Conservation (phyloP, 2,888 invertebrate species). For the Drosophila paranaensis region DNA sequence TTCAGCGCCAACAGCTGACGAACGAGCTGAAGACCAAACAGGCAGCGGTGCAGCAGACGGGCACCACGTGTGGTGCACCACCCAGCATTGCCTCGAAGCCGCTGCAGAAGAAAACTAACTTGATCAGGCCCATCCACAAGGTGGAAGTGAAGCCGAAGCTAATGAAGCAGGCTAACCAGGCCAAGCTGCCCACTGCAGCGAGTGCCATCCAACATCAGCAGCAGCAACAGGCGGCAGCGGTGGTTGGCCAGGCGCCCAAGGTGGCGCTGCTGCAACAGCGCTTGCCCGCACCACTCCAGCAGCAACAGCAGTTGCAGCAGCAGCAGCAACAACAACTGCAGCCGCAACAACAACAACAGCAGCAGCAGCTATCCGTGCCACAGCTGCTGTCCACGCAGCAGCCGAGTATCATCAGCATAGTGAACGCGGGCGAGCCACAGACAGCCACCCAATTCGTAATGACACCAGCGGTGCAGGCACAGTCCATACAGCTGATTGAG, state of each 20-base stretch:
- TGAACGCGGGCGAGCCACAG: conserved; percentile 38
- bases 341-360: conserved; percentile 9
- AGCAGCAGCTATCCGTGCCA: conserved; percentile 28
- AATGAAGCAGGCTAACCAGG: conserved; percentile 59
- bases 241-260: conserved; percentile 45
- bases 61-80: conserved; percentile 66
- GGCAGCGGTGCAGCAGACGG: conserved; percentile 39
- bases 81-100: conserved; percentile 72
- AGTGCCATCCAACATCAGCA: conserved; percentile 30
- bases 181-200: conserved; percentile 41
- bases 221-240: conserved; percentile 33
- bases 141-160: conserved; percentile 81
- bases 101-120: conserved; percentile 75
- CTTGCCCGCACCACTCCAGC: conserved; percentile 33
- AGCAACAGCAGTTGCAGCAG: conserved; percentile 28
- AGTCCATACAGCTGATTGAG: conserved; percentile 45
- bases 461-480: conserved; percentile 39
- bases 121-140: conserved; percentile 81
- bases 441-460: conserved; percentile 48
- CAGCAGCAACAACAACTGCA: conserved; percentile 31
- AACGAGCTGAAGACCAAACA: conserved; percentile 57
- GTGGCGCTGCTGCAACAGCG: conserved; percentile 52
- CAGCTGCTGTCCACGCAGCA: conserved; percentile 47
- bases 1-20: conserved; percentile 53
- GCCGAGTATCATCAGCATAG: conserved; percentile 52